These are phyloP conservation scores for Picathartes gymnocephalus DNA, from an alignment of 2,113 vertebrate genomes.

Conservation along the genomic window DNA sequence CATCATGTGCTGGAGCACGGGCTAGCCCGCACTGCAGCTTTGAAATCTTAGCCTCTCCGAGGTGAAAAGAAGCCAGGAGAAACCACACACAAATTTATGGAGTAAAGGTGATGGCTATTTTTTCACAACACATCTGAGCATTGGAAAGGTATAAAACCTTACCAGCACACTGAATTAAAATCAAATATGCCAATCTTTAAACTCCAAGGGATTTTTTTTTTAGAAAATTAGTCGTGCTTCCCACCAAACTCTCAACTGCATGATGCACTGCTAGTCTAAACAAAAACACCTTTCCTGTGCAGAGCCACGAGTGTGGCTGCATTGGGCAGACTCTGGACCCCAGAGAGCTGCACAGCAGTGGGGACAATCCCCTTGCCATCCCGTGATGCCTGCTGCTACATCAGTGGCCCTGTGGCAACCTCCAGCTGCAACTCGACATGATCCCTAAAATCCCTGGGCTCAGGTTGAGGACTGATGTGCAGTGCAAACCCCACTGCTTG, in stretches of 20 bases:
- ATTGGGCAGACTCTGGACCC: fast-evolving
- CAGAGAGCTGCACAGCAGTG: neutral
- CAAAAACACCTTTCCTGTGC: neutral
- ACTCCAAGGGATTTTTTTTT: neutral
- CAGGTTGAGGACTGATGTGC: neutral
- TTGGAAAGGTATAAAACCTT: neutral
- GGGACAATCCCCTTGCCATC: neutral
- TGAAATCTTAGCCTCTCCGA: neutral
- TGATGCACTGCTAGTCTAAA: fast-evolving
- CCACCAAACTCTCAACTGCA: neutral
- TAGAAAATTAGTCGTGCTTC: neutral
- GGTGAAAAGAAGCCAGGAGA: neutral
- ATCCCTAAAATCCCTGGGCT: neutral
- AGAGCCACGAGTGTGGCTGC: neutral
- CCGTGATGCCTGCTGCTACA: fast-evolving
- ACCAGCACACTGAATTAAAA: neutral
- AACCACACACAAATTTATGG: neutral
- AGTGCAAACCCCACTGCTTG: fast-evolving
- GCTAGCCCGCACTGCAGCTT: neutral
- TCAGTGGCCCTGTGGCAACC: neutral
- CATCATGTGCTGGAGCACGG: fast-evolving
- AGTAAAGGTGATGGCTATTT: neutral
- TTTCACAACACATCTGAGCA: neutral
- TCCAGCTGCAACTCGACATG: neutral
- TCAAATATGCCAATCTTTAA: neutral